Evolutionary conservation across 2,888 invertebrate species (phyloP).

Genomic region (Julus scandinavius): DNA sequence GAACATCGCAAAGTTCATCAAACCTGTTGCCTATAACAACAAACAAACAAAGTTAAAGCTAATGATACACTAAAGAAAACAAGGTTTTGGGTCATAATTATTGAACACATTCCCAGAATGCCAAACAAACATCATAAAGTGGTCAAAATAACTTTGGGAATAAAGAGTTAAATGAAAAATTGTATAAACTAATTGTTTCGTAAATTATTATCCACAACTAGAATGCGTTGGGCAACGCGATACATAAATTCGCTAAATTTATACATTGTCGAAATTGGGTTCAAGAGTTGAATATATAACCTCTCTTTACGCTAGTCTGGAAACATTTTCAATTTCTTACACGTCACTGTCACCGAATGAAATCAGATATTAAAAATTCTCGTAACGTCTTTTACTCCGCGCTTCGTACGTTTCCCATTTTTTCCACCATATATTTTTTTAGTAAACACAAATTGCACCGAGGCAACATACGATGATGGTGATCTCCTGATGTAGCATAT

Average conservation of each 20-base stretch:
- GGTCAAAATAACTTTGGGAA: too few species aligned
- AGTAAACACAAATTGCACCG: not conserved
- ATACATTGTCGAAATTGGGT: conserved; percentile 10
- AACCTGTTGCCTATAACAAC: too few species aligned
- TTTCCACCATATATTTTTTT: not conserved
- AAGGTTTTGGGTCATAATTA: too few species aligned
- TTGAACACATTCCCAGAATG: too few species aligned
- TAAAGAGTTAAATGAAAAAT: too few species aligned
- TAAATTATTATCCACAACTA: too few species aligned
- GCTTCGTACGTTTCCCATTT: not conserved
- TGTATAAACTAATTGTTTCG: too few species aligned
- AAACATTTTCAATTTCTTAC: not conserved
- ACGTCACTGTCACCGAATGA: not conserved
- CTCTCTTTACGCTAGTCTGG: not conserved
- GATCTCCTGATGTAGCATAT: not conserved
- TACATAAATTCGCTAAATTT: not conserved
- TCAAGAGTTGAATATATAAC: not conserved
- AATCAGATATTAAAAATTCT: conserved; percentile 19
- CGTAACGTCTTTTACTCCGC: not conserved
- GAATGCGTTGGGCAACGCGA: not conserved
- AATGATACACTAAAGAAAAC: too few species aligned
- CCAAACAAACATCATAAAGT: too few species aligned
- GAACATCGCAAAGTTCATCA: too few species aligned
- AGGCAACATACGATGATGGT: not conserved
- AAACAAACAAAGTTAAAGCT: too few species aligned